phyloP scores from a whole-genome alignment of 2,113 vertebrate species.

The Oenanthe melanoleuca region DNA sequence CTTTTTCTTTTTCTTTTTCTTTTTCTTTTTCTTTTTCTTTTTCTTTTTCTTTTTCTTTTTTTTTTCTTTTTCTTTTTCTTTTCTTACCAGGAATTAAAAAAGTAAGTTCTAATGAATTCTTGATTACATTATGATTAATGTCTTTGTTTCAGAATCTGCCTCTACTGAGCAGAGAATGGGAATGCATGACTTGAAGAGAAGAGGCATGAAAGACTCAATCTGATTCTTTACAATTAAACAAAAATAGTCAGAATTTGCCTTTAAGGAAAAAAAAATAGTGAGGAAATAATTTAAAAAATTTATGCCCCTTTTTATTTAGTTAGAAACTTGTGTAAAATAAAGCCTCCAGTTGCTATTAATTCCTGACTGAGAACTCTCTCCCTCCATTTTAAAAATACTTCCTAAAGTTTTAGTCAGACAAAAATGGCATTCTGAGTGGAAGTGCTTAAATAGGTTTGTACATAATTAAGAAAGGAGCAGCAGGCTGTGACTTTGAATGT shows the following conservation, averaged over 20 bases:
- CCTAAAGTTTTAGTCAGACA: neutral
- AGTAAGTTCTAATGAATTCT: neutral
- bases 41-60: neutral
- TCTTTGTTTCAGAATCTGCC: neutral
- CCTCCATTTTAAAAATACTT: neutral
- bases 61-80: too few relatives aligned
- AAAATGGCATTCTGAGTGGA: neutral
- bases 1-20: neutral
- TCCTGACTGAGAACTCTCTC: neutral
- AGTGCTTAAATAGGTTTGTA: constrained; percentile 34
- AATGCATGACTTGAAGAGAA: neutral
- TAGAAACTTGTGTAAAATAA: neutral
- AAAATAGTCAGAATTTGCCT: neutral
- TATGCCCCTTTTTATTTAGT: neutral
- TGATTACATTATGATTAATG: neutral
- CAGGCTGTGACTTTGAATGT: constrained; percentile 25
- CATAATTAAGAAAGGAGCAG: constrained; percentile 53
- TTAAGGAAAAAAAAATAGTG: neutral
- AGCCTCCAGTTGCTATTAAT: neutral
- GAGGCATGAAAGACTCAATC: neutral
- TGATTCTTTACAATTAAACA: neutral
- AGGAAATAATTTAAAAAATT: neutral
- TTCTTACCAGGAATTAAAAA: neutral
- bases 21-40: neutral
- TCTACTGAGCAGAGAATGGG: neutral